These are phyloP conservation scores for Tinea trinotella DNA, from an alignment of 2,888 invertebrate species.

Conservation along the genomic window DNA sequence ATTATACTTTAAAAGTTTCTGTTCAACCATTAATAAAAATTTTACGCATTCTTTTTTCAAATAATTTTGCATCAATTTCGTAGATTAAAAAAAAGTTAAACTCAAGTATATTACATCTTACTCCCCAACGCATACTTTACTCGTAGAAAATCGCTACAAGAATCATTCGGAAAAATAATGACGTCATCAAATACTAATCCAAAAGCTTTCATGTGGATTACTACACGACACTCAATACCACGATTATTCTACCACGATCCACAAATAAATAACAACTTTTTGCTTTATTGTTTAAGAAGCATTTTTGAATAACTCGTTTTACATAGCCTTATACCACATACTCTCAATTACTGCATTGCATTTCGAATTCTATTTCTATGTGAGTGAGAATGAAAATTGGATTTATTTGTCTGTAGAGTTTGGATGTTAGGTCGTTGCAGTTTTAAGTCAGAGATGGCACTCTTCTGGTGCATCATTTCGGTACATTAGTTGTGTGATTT, in stretches of 20 bases:
- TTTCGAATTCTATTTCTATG: too few relatives aligned
- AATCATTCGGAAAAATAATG: conserved; percentile 69
- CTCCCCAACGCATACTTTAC: conserved; percentile 26
- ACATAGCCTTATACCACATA: too few relatives aligned
- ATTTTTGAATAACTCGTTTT: not conserved
- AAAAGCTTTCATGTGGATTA: conserved; percentile 71
- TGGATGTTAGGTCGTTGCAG: conserved; percentile 6
- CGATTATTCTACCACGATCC: not conserved
- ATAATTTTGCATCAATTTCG: conserved; percentile 1
- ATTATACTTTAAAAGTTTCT: too few relatives aligned
- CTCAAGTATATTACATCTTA: conserved; percentile 19
- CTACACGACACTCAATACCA: not conserved
- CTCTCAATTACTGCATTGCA: too few relatives aligned
- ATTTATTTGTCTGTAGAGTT: too few relatives aligned
- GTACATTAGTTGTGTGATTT: conserved; percentile 70
- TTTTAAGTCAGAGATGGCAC: not conserved
- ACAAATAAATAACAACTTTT: not conserved
- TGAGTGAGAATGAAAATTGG: too few relatives aligned
- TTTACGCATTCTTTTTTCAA: not conserved
- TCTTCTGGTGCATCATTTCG: conserved; percentile 51
- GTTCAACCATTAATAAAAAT: conserved; percentile 4
- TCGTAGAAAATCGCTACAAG: conserved; percentile 56
- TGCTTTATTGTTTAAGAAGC: not conserved
- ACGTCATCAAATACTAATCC: conserved; percentile 73
- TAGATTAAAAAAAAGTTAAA: conserved; percentile 11